Conservation (phyloP, 2,113 vertebrate genomes). For the Apaloderma vittatum region DNA sequence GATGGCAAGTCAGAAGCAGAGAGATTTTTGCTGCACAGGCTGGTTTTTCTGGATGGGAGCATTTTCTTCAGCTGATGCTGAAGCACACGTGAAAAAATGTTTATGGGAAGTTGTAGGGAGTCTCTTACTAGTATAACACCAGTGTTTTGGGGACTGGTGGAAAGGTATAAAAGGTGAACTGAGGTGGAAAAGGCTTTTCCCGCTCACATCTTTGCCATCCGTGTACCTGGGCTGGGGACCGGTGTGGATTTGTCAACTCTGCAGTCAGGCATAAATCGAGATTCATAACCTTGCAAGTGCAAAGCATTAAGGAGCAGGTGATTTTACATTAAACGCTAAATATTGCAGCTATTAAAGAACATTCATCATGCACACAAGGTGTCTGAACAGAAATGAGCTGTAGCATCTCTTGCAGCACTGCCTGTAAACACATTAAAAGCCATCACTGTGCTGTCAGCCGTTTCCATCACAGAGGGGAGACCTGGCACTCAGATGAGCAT, state of each 20-base stretch:
- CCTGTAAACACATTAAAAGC: not conserved
- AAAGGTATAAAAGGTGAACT: not conserved
- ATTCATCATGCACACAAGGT: constrained; percentile 41
- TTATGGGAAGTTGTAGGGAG: not conserved
- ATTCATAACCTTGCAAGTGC: constrained; percentile 9
- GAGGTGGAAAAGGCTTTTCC: not conserved
- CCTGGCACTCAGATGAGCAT: accelerated
- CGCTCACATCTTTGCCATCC: not conserved
- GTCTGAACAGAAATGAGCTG: constrained; percentile 61
- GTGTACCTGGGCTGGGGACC: not conserved
- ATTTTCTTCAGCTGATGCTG: not conserved
- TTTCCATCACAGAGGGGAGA: not conserved
- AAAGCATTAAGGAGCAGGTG: constrained; percentile 25
- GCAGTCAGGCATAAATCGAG: not conserved
- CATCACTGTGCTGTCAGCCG: not conserved
- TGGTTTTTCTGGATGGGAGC: not conserved
- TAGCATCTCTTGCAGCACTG: constrained; percentile 2
- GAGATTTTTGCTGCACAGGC: not conserved
- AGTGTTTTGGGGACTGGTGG: not conserved
- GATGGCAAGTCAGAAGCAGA: not conserved
- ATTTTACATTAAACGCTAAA: constrained; percentile 64
- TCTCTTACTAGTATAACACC: not conserved
- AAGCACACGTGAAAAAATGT: not conserved
- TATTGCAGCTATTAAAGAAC: constrained; percentile 58
- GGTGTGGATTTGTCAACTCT: not conserved